phyloP scores from a whole-genome alignment of 1,140 invertebrate genomes.

The Caerostris darwini region DNA sequence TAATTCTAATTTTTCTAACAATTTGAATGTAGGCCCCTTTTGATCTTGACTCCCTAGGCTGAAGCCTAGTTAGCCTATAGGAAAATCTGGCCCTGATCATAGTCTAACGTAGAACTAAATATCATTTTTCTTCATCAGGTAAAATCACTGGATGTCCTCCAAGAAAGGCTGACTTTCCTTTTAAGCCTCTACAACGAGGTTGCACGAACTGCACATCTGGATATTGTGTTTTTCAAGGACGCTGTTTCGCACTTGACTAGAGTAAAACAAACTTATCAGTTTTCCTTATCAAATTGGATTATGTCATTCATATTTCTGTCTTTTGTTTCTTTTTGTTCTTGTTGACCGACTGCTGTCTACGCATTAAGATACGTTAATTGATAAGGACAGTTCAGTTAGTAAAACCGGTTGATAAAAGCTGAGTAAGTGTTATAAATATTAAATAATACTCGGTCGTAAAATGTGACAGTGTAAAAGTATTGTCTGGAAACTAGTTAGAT shows the following conservation, averaged over 20 bases:
- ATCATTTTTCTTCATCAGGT: constrained; percentile 81
- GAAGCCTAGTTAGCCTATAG: no score
- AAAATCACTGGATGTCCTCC: constrained; percentile 86
- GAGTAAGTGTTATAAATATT: background rate
- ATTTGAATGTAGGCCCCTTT: no score
- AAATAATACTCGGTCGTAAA: background rate
- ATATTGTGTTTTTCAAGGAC: constrained; percentile 99
- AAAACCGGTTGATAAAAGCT: no score
- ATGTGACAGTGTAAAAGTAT: background rate
- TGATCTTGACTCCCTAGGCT: no score
- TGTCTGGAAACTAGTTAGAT: background rate
- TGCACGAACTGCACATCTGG: constrained; percentile 96
- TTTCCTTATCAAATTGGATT: background rate
- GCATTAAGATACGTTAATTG: no score
- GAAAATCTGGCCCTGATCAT: no score
- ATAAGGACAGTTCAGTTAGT: no score
- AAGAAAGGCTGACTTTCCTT: constrained; percentile 92
- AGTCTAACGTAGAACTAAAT: background rate
- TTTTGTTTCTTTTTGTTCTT: background rate
- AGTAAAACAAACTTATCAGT: constrained; percentile 80
- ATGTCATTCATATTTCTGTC: background rate
- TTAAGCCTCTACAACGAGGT: constrained; percentile 97
- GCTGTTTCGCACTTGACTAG: constrained; percentile 97
- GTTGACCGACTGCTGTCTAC: no score
- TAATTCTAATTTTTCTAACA: no score